Evolutionary conservation across 2,888 invertebrate genomes (phyloP).

Genomic region (Scrobipalpa costella): DNA sequence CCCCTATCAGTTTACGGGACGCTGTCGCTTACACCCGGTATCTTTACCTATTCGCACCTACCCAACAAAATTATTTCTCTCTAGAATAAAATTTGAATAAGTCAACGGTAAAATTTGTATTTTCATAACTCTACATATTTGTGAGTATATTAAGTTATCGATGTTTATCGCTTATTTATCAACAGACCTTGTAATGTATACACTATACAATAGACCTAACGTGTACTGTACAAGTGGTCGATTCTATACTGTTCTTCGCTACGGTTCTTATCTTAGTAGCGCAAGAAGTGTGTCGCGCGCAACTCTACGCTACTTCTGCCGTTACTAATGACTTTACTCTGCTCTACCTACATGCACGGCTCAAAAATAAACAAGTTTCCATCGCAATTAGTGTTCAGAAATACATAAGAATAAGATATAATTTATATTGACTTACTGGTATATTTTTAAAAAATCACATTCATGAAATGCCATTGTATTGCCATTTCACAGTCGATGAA

Average conservation of each 20-base stretch:
- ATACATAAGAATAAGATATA: too few relatives aligned
- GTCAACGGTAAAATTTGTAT: too few relatives aligned
- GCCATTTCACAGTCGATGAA: too few relatives aligned
- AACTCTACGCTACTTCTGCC: slow-evolving; percentile 4
- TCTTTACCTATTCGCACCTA: too few relatives aligned
- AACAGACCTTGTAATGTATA: not conserved
- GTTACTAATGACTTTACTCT: not conserved
- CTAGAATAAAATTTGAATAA: too few relatives aligned
- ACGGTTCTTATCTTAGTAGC: slow-evolving; percentile 2
- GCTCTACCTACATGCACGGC: not conserved
- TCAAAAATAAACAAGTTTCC: not conserved
- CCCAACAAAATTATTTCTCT: too few relatives aligned
- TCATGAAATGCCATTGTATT: too few relatives aligned
- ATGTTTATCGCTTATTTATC: slow-evolving; percentile 1
- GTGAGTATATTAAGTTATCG: not conserved
- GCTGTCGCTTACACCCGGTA: too few relatives aligned
- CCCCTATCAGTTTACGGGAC: too few relatives aligned
- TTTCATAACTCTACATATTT: too few relatives aligned
- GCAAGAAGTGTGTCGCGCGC: slow-evolving; percentile 10
- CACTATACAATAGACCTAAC: not conserved
- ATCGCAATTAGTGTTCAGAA: not conserved
- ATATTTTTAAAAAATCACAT: too few relatives aligned
- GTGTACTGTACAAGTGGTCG: not conserved
- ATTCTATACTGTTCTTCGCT: slow-evolving; percentile 2
- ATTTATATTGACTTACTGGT: too few relatives aligned